These are phyloP conservation scores for Polyergus mexicanus DNA, from an alignment of 1,140 invertebrate species.

Conservation along the genomic window DNA sequence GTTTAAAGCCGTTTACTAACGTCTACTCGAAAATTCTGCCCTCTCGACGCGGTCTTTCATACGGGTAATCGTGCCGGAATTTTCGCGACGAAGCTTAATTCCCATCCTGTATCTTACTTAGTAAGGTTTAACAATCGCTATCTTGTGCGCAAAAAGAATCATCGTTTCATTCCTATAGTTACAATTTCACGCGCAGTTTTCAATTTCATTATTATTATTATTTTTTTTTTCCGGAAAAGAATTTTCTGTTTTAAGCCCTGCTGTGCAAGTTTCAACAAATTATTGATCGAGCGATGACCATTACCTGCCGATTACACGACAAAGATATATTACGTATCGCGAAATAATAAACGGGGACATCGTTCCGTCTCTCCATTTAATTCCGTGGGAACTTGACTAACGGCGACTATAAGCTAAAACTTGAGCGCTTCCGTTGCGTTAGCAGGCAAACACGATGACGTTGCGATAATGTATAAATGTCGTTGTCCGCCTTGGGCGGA, in stretches of 20 bases:
- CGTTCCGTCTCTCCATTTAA: constrained; percentile 34
- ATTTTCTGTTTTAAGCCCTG: background rate
- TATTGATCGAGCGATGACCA: background rate
- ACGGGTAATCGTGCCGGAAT: background rate
- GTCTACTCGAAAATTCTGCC: constrained; percentile 46
- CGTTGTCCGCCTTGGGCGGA: background rate
- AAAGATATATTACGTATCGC: constrained; percentile 3
- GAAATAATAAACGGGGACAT: background rate
- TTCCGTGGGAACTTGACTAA: constrained; percentile 41
- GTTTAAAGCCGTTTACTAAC: constrained; percentile 60
- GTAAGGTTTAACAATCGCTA: background rate
- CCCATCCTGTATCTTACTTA: constrained; percentile 19
- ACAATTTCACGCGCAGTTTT: background rate
- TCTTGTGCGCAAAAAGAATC: background rate
- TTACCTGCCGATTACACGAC: background rate
- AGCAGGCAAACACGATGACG: constrained; percentile 51
- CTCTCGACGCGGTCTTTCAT: constrained; percentile 33
- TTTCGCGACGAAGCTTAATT: constrained; percentile 52
- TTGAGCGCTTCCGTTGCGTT: background rate
- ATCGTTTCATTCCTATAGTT: background rate
- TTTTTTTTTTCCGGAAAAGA: background rate
- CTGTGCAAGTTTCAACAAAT: background rate
- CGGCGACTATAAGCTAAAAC: constrained; percentile 22
- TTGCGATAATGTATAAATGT: constrained; percentile 60
- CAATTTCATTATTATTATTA: background rate